A percentile compares a stretch with the other conserved stretches of the same genome.
phyloP scores from a whole-genome alignment of 2,888 invertebrate genomes.

The Alsophila aescularia region DNA sequence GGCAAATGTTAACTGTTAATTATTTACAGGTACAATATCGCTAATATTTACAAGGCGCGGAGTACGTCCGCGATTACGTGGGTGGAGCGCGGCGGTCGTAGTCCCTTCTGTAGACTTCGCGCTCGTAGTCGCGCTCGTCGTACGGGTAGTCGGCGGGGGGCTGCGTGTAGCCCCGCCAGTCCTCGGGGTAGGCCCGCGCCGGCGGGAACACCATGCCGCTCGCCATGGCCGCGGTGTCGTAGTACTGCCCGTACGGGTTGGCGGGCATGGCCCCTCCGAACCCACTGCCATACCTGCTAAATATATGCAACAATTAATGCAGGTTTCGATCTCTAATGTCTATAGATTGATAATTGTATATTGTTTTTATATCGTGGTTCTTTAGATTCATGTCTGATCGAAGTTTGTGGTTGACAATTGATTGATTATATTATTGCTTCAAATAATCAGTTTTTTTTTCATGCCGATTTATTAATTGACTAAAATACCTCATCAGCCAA shows the following conservation, averaged over 20 bases:
- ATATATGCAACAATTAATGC: not conserved
- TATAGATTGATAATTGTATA: no score
- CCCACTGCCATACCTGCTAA: slow-evolving; percentile 66
- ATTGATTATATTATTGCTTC: no score
- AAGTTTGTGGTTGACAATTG: no score
- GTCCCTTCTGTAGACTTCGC: slow-evolving; percentile 86
- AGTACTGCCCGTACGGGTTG: slow-evolving; percentile 72
- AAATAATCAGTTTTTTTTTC: no score
- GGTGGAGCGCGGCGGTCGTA: slow-evolving; percentile 87
- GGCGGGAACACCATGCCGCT: slow-evolving; percentile 81
- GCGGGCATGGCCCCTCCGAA: slow-evolving; percentile 75
- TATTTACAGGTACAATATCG: slow-evolving; percentile 72
- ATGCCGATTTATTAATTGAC: no score
- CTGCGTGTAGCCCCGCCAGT: slow-evolving; percentile 78
- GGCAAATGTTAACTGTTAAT: slow-evolving; percentile 58
- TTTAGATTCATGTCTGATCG: no score
- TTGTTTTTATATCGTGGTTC: no score
- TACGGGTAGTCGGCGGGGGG: slow-evolving; percentile 81
- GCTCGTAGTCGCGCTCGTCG: slow-evolving; percentile 82
- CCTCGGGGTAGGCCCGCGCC: slow-evolving; percentile 73
- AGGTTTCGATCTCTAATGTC: no score
- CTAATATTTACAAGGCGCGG: slow-evolving; percentile 65
- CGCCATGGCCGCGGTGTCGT: slow-evolving; percentile 73
- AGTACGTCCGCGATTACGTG: slow-evolving; percentile 53
- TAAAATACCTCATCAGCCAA: no score